phyloP scores from a whole-genome alignment of 30 jellyfish, hydroid and myxozoan genomes.

The Aurelia sp. region DNA sequence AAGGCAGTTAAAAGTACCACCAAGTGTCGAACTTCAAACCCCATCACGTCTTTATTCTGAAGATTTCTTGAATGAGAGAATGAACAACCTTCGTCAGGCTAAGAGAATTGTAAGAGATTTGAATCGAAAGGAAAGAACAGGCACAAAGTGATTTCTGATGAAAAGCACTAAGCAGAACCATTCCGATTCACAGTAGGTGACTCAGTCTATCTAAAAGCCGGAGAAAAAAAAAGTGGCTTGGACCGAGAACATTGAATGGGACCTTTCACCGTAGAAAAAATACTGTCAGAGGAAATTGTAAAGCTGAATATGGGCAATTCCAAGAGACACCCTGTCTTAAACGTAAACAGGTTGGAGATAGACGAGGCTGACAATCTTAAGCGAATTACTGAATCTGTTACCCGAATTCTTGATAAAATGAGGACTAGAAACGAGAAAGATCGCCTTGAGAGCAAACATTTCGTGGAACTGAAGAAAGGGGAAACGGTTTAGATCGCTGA shows the following conservation, averaged over 20 bases:
- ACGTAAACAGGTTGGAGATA: too few species aligned
- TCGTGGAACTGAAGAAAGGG: too few species aligned
- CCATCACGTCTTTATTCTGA: slow-evolving; percentile 36
- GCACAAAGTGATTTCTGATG: too few species aligned
- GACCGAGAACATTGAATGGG: slow-evolving; percentile 12
- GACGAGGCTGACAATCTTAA: too few species aligned
- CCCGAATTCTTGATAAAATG: too few species aligned
- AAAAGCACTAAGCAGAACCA: too few species aligned
- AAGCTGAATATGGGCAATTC: neutral
- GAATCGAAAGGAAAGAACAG: neutral
- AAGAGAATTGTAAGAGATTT: slow-evolving; percentile 13
- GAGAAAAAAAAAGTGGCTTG: neutral
- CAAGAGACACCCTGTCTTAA: too few species aligned
- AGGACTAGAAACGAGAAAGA: too few species aligned
- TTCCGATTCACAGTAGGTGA: too few species aligned
- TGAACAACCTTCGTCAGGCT: slow-evolving; percentile 20
- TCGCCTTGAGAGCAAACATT: too few species aligned
- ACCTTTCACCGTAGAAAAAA: neutral
- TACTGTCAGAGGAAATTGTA: slow-evolving; percentile 6
- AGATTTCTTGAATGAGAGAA: slow-evolving; percentile 25
- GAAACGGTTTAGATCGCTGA: too few species aligned
- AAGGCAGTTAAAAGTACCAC: slow-evolving; percentile 23
- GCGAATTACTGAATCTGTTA: too few species aligned
- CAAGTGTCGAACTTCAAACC: slow-evolving; percentile 11
- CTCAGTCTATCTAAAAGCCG: neutral